Evolutionary conservation across 2,113 vertebrate genomes (phyloP).

Genomic region (Macaca nemestrina): DNA sequence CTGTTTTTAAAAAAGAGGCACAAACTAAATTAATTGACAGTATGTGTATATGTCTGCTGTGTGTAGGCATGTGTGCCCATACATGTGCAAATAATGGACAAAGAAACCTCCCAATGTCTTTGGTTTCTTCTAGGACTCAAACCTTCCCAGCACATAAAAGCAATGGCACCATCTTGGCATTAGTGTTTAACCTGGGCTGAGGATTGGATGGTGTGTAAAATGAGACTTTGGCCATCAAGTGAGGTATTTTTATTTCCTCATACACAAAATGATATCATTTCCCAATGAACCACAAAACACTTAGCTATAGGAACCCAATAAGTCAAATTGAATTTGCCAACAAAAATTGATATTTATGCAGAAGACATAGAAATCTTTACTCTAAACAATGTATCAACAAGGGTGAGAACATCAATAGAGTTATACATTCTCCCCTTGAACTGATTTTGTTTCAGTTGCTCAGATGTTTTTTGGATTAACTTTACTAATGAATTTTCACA

Average conservation of each 20-base stretch:
- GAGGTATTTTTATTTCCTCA: not conserved
- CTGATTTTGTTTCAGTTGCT: constrained; percentile 64
- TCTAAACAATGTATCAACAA: constrained; percentile 52
- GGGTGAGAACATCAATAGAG: constrained; percentile 50
- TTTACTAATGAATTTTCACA: constrained; percentile 62
- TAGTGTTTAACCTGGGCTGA: not conserved
- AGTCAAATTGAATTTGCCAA: constrained; percentile 54
- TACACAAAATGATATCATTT: not conserved
- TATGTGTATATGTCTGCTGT: not conserved
- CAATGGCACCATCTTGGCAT: not conserved
- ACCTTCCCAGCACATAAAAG: not conserved
- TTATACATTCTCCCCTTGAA: constrained; percentile 44
- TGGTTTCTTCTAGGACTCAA: not conserved
- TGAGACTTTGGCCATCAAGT: not conserved
- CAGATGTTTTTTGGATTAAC: constrained; percentile 63
- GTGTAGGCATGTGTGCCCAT: not conserved
- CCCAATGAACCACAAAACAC: not conserved
- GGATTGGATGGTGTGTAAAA: not conserved
- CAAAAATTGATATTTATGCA: constrained; percentile 46
- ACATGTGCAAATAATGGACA: too few species aligned
- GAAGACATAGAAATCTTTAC: constrained; percentile 55
- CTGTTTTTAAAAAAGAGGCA: not conserved
- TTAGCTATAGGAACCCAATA: constrained; percentile 34
- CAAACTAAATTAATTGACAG: not conserved
- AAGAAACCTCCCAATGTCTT: not conserved